phyloP scores from a whole-genome alignment of 2,113 vertebrate genomes.

The Laticauda laticaudata region DNA sequence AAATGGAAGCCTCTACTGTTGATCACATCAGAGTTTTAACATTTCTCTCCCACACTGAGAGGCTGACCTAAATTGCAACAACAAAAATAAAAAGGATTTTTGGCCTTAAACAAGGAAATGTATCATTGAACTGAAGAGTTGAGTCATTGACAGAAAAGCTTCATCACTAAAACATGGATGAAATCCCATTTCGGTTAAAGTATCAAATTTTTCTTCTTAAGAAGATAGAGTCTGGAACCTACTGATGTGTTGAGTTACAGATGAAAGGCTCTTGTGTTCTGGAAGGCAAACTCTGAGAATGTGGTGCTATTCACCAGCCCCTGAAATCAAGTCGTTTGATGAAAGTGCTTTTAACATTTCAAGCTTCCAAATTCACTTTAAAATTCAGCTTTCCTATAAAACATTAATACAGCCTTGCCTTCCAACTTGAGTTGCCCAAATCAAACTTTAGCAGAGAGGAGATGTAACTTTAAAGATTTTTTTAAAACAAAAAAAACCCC shows the following conservation, averaged over 20 bases:
- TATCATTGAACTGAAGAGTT: conserved; percentile 54
- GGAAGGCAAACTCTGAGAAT: conserved; percentile 52
- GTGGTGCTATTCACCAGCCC: conserved; percentile 53
- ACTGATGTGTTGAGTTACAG: conserved; percentile 55
- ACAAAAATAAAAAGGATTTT: neutral
- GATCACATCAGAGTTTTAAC: conserved; percentile 62
- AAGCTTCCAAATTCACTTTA: conserved; percentile 61
- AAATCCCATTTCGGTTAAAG: conserved; percentile 72
- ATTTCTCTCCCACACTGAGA: neutral
- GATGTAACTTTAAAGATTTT: neutral
- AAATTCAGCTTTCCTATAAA: conserved; percentile 39
- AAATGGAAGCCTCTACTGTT: conserved; percentile 54
- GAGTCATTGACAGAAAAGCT: conserved; percentile 63
- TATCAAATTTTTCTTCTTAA: conserved; percentile 67
- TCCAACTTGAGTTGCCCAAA: neutral
- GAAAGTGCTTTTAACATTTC: conserved; percentile 60
- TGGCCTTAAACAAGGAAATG: conserved; percentile 51
- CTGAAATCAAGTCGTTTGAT: conserved; percentile 63
- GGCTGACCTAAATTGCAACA: conserved; percentile 25
- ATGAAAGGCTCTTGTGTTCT: conserved; percentile 65
- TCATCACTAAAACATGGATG: conserved; percentile 56
- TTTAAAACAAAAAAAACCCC: neutral
- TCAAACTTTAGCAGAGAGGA: neutral
- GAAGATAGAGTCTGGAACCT: conserved; percentile 64
- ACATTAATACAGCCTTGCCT: conserved; percentile 44